phyloP scores from a whole-genome alignment of 1,140 invertebrate genomes.

The Drosophila dunni region DNA sequence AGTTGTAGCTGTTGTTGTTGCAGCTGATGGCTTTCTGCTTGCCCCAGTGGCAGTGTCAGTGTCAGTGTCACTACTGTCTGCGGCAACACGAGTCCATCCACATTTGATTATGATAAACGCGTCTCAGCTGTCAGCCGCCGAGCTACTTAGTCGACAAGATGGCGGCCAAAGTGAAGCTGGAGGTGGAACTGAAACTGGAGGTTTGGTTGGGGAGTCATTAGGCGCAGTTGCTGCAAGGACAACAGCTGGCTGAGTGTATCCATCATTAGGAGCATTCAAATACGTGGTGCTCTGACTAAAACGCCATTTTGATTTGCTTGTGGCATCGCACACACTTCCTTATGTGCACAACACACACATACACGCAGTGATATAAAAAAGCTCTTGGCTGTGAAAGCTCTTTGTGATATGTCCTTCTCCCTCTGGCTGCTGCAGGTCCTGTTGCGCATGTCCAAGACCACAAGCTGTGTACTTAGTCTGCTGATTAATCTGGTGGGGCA shows the following conservation, averaged over 20 bases:
- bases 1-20: conserved; percentile 25
- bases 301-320: conserved; percentile 75
- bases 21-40: conserved; percentile 49
- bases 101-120: conserved; percentile 83
- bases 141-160: conserved; percentile 77
- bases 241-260: conserved; percentile 64
- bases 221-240: conserved; percentile 40
- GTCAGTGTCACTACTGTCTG: conserved; percentile 27
- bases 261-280: conserved; percentile 38
- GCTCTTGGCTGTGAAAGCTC: conserved; percentile 67
- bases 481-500: conserved; percentile 66
- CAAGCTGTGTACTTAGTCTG: conserved; percentile 61
- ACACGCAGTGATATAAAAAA: conserved; percentile 24
- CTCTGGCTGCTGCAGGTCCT: conserved; percentile 62
- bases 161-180: conserved; percentile 38
- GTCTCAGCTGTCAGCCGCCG: conserved; percentile 76
- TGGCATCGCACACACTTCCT: conserved; percentile 26
- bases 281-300: conserved; percentile 12
- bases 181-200: neutral
- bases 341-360: conserved; percentile 40
- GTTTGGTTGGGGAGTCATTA: conserved; percentile 58
- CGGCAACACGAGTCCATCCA: conserved; percentile 60
- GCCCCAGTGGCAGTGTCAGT: conserved; percentile 22
- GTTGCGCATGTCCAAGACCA: conserved; percentile 77
- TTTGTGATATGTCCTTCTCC: conserved; percentile 63